phyloP scores from a whole-genome alignment of 2,888 invertebrate genomes.

The Chalcosyrphus nemorum region DNA sequence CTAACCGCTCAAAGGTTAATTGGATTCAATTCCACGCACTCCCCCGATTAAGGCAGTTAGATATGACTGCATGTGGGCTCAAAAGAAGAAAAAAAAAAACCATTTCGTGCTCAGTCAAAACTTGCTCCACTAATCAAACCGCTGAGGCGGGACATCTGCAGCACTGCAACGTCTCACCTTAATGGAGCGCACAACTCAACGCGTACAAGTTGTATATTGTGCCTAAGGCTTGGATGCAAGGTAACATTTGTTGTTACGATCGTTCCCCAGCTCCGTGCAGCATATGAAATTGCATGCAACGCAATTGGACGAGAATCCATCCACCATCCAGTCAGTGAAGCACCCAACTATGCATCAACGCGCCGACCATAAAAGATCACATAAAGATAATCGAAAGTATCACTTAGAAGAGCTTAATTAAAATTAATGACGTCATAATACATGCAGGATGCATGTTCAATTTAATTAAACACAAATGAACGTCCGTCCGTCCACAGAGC shows the following conservation, averaged over 20 bases:
- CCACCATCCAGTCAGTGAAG: background rate
- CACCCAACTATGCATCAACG: slow-evolving; percentile 17
- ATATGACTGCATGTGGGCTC: too few relatives aligned
- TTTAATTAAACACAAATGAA: slow-evolving; percentile 59
- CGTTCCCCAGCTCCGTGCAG: slow-evolving; percentile 28
- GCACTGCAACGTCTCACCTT: too few relatives aligned
- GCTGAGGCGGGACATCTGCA: slow-evolving; percentile 22
- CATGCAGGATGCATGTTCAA: slow-evolving; percentile 61
- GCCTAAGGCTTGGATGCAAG: slow-evolving; percentile 11
- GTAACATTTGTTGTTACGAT: slow-evolving; percentile 22
- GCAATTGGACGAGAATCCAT: too few relatives aligned
- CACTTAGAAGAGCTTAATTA: slow-evolving; percentile 68
- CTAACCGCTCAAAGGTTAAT: too few relatives aligned
- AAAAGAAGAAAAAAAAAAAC: background rate
- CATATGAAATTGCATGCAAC: slow-evolving; percentile 33
- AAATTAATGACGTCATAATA: slow-evolving; percentile 71
- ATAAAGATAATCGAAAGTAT: slow-evolving; percentile 68
- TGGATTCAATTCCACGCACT: too few relatives aligned
- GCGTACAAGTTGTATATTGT: background rate
- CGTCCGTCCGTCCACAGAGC: slow-evolving; percentile 19
- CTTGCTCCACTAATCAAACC: slow-evolving; percentile 35
- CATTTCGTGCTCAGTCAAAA: slow-evolving; percentile 14
- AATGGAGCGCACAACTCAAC: slow-evolving; percentile 5
- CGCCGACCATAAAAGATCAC: slow-evolving; percentile 46
- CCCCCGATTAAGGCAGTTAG: too few relatives aligned